A percentile compares a stretch with the other conserved stretches of the same genome.
phyloP scores from a whole-genome alignment of 2,888 invertebrate genomes.

The Atherix ibis region DNA sequence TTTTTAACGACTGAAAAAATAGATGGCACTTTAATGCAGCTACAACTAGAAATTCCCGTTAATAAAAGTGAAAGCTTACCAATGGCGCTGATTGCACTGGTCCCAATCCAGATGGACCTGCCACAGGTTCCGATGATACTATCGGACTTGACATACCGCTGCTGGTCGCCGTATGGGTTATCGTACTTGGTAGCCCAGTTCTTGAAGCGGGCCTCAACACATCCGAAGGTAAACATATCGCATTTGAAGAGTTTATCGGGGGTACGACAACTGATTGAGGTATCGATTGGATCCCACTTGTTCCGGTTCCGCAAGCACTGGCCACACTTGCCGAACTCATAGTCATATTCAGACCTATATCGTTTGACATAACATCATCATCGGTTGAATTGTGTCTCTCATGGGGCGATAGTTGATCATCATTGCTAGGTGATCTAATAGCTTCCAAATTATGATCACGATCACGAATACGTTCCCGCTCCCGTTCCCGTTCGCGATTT shows the following conservation, averaged over 20 bases:
- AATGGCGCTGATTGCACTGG: conserved; percentile 81
- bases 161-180: conserved; percentile 17
- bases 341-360: conserved; percentile 48
- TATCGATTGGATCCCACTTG: conserved; percentile 28
- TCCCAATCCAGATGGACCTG: conserved; percentile 70
- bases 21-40: conserved; percentile 11
- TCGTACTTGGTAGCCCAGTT: conserved; percentile 5
- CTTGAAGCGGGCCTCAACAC: conserved; percentile 20
- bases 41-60: neutral
- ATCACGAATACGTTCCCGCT: conserved; percentile 25
- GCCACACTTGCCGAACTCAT: conserved; percentile 33
- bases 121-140: conserved; percentile 18
- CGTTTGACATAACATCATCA: conserved; percentile 42
- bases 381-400: conserved; percentile 39
- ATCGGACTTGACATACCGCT: conserved; percentile 21
- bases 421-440: conserved; percentile 13
- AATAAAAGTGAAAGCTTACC: conserved; percentile 37
- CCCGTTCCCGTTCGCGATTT: too few species aligned
- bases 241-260: conserved; percentile 15
- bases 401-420: conserved; percentile 12
- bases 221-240: conserved; percentile 16
- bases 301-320: conserved; percentile 25
- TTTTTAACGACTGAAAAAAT: conserved; percentile 59
- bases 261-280: conserved; percentile 19
- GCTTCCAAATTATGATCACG: conserved; percentile 17